phyloP scores from a whole-genome alignment of 2,797 vertebrate genomes.

The Gymnothorax reevesii region DNA sequence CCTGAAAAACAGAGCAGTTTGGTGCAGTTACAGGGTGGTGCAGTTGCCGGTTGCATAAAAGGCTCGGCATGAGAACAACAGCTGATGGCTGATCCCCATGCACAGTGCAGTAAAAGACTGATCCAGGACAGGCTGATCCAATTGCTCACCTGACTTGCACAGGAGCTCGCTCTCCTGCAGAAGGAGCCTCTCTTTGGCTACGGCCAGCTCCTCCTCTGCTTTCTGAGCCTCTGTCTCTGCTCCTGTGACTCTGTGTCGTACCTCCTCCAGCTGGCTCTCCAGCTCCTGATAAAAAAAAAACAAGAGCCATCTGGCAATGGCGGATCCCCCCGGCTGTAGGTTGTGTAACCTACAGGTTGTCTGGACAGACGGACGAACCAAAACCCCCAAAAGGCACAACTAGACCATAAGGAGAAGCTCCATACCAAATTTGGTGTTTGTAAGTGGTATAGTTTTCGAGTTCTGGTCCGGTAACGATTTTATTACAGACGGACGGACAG shows the following conservation, averaged over 20 bases:
- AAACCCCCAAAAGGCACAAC: no score
- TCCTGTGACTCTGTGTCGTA: conserved; percentile 72
- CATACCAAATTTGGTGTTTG: no score
- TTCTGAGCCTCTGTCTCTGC: conserved; percentile 75
- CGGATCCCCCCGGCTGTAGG: no score
- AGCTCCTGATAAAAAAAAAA: conserved; percentile 81
- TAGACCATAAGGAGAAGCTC: no score
- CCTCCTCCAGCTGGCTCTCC: conserved; percentile 80
- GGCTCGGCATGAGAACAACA: background rate
- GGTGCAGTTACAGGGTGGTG: no score
- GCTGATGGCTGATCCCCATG: background rate
- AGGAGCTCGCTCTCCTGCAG: conserved; percentile 79
- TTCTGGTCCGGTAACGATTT: no score
- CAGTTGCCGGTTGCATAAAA: background rate
- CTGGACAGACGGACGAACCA: no score
- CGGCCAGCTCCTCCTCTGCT: conserved; percentile 79
- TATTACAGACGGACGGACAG: no score
- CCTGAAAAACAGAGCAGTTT: no score
- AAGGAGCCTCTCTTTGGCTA: conserved; percentile 80
- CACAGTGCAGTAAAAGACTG: background rate
- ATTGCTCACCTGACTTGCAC: conserved; percentile 76
- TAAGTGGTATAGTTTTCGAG: no score
- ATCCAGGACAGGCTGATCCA: background rate
- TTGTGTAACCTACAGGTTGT: no score
- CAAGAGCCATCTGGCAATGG: no score